phyloP scores from a whole-genome alignment of 2,113 vertebrate species.

The Sapajus apella region DNA sequence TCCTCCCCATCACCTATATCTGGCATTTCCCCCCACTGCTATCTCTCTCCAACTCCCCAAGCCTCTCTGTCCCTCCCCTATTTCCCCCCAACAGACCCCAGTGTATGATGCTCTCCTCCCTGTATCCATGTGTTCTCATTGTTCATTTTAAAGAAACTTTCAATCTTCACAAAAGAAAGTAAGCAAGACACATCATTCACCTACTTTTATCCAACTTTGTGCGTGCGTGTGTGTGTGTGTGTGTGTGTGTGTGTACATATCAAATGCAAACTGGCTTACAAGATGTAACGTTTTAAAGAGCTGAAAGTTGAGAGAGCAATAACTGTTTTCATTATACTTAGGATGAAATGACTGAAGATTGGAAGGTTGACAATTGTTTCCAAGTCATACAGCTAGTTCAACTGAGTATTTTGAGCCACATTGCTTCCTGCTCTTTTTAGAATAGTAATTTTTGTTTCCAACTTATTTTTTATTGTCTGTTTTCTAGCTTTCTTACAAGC shows the following conservation, averaged over 20 bases:
- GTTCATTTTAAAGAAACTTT: neutral
- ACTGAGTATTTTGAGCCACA: neutral
- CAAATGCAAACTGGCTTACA: neutral
- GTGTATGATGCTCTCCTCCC: too few species aligned
- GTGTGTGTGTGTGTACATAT: neutral
- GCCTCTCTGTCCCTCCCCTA: too few species aligned
- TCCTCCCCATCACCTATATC: too few species aligned
- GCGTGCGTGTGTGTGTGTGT: neutral
- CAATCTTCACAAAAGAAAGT: neutral
- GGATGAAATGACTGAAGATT: conserved; percentile 20
- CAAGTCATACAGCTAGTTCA: neutral
- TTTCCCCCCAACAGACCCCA: too few species aligned
- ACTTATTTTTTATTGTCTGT: neutral
- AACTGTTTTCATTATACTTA: neutral
- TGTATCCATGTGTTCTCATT: too few species aligned
- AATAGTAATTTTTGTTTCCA: neutral
- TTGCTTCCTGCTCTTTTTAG: neutral
- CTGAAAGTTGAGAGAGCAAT: neutral
- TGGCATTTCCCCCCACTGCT: too few species aligned
- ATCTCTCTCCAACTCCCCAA: too few species aligned
- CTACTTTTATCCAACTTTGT: neutral
- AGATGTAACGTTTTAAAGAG: neutral
- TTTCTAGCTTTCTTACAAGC: neutral
- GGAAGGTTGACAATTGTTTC: neutral
- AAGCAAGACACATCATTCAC: neutral